Evolutionary conservation across 2,797 vertebrate species (phyloP).

Genomic region (Myoxocephalus aenaeus): DNA sequence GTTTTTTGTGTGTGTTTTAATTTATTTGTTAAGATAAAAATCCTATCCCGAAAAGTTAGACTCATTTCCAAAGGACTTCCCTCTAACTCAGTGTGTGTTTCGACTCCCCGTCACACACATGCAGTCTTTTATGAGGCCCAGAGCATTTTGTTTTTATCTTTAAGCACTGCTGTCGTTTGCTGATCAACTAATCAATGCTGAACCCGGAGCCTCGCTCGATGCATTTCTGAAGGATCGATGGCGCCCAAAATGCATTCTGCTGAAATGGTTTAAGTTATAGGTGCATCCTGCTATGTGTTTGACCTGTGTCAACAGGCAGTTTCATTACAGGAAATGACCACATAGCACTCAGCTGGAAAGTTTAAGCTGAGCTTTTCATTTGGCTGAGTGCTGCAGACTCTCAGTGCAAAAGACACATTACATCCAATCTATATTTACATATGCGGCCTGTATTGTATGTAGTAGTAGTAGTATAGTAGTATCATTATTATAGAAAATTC

Average conservation of each 20-base stretch:
- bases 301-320: conserved; percentile 62
- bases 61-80: background rate
- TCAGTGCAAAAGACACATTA: background rate
- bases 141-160: conserved; percentile 67
- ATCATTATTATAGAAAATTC: background rate
- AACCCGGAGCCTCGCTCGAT: conserved; percentile 67
- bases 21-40: conserved; percentile 19
- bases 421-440: background rate
- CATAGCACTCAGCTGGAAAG: conserved; percentile 28
- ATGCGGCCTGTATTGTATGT: background rate
- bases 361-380: conserved; percentile 43
- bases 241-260: conserved; percentile 51
- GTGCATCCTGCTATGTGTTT: conserved; percentile 51
- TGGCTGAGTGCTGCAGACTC: conserved; percentile 10
- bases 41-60: conserved; percentile 4
- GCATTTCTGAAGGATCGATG: conserved; percentile 71
- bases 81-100: background rate
- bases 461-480: background rate
- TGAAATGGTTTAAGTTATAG: conserved; percentile 51
- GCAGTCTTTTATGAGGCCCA: conserved; percentile 39
- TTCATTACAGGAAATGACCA: conserved; percentile 55
- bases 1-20: conserved; percentile 13
- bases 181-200: conserved; percentile 76
- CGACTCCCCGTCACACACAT: background rate
- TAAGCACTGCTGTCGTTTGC: conserved; percentile 66